Base-by-base conservation (phyloP, 2,113 vertebrate genomes). In the Riparia riparia region DNA sequence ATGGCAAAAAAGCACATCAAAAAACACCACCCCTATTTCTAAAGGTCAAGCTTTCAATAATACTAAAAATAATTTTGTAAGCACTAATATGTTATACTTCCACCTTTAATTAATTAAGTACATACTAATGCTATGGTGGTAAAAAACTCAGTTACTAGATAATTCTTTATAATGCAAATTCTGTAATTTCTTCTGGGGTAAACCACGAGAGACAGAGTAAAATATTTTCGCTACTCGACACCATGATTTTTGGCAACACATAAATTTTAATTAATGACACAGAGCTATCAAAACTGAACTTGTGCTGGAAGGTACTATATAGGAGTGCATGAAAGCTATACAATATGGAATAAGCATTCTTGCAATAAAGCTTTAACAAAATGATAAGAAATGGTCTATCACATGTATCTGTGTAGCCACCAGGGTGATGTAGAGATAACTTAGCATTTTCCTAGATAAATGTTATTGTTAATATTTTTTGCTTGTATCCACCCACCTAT, bases 141-240 rank as follows among this genome's bases (percentile, higher is more conserved):
- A 80, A 76, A 16, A 2, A 19, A 42, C 3, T 72, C 24, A 42
- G 25, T 80, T 83, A 61, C 15, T 41, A 49, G 6, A 60, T 17
- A 45, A 57, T 50, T 53, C 19, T 65, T 45, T 49, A 54, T 29
- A 77, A 42, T 15, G 51, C 10, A 81, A 45, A 47, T 64, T 78
- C 12, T 34, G 4, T 63, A 14, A 16, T 73, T 76, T 73, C 10
- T 49, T 76, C 8, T 0, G 3, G 1, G 3, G 1, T 9, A 21
- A 39, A 78, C 31, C 7, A 73, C 34, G 9, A 42, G 5, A 80
- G 79, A 79, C 61, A 49, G 6, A 79, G 17, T 12, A 60, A 31
- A 20, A n/a, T 57, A 11, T 37, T 65, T 89, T 51, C 64, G 14
- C 54, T 84, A 34, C 14, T 86, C n/a, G 83, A 50, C 2, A 34